Base-by-base conservation (phyloP, 2,113 vertebrate species). In the Takifugu flavidus region DNA sequence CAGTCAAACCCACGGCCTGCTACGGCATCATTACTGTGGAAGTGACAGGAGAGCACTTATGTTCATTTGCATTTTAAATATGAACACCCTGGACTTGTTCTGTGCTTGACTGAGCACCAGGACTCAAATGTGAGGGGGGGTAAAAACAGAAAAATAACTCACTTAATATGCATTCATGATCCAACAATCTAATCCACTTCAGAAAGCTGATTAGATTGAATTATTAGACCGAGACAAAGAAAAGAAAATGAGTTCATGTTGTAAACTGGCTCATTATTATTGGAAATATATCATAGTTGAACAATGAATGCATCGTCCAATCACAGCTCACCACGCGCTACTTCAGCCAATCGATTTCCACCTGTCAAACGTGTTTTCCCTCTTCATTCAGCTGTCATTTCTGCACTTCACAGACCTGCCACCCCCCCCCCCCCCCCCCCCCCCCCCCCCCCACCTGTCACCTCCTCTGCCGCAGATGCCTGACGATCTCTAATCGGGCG, bases 41-140 rank as follows among this genome's bases (percentile, higher is more conserved):
- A 45, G 11, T 44, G 25, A 20, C 42, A 46, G n/a, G 26, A 5
- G 42, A 26, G 27, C 26, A 31, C 6, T 34, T 26, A 34, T 12
- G 11, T 28, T 27, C 5, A 56, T 56, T 56, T 49, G 46, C 25
- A 50, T 65, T 65, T 49, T 13, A 49, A 42, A 14, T 53, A 26
- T 13, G 34, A 20, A 52, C 26, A 20, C 25, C 26, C 4, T 1
- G 6, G 43, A 54, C 6, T 29, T 27, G 39, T 12, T 57, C 13
- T 57, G 25, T 45, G 42, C 56, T 28, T 3, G 14, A n/a, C 25
- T 25, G 25, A 14, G 2, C 51, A 53, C 26, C 51, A 27, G 25
- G 20, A 13, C 13, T 5, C 26, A 50, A 10, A 5, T 15, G 13
- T 28, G 26, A 53, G 6, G 5, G 27, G 20, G 27, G 25, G 6